A percentile compares a stretch with the other conserved stretches of the same genome.
These are phyloP conservation scores for Sebastes minor DNA, from an alignment of 2,797 vertebrate genomes.

Conservation along the genomic window DNA sequence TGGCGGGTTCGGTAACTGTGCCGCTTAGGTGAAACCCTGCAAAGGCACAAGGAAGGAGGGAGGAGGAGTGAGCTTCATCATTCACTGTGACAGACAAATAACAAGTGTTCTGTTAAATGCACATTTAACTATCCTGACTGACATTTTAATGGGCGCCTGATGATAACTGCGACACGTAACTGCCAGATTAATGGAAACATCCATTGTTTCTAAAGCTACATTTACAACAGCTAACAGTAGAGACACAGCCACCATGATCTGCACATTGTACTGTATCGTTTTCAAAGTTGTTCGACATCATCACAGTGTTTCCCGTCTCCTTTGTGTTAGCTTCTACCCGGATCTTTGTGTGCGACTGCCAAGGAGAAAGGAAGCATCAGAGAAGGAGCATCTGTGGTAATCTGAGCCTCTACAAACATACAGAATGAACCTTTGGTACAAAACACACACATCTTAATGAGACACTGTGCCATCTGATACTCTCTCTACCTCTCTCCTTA, in stretches of 20 bases:
- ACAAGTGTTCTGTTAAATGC: neutral
- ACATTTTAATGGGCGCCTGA: neutral
- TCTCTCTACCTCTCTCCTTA: slow-evolving; percentile 15
- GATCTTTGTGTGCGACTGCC: neutral
- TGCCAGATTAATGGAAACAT: neutral
- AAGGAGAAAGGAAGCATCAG: neutral
- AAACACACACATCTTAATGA: slow-evolving; percentile 54
- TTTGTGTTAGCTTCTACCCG: neutral
- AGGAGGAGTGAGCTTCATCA: neutral
- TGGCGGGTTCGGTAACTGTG: slow-evolving; percentile 92
- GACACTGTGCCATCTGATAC: slow-evolving; percentile 55
- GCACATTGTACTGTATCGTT: neutral
- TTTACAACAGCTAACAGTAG: neutral
- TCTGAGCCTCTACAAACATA: slow-evolving; percentile 46
- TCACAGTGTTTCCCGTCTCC: neutral
- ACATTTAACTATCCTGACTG: neutral
- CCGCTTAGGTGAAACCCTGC: slow-evolving; percentile 98
- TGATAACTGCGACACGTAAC: neutral
- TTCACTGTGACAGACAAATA: neutral
- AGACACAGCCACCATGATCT: neutral
- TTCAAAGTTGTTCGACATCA: neutral
- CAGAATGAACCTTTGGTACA: slow-evolving; percentile 37
- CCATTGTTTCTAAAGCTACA: neutral
- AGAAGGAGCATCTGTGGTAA: slow-evolving; percentile 31
- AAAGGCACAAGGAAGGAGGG: slow-evolving; percentile 21